Evolutionary conservation across 2,888 invertebrate genomes (phyloP), one percentile per base, ranked within the genome.

Genomic region (Cephus runcator): DNA sequence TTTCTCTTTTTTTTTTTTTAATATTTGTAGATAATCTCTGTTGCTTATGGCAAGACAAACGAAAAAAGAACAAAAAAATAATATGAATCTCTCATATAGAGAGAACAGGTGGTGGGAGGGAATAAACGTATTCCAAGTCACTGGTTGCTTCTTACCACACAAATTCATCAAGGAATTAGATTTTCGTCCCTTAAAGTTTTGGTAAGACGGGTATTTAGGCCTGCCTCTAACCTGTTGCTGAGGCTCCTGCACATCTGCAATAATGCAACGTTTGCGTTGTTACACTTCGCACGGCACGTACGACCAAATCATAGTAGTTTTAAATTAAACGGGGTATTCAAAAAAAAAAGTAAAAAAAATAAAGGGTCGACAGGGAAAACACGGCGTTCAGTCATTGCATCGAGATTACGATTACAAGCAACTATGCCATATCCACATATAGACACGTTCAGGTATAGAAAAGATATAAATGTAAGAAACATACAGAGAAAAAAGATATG

Each of bases 91-190:
- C 35, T 76, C 36, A 76, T 35, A 23, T 12, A 68, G 31, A 68
- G 36, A 40, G 11, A 12, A 23, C 15, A 84, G 80, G 83, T 81
- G 83, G 81, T 85, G 83, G 81, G 83, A 84, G 85, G 79, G 77
- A 81, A 79, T 84, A 86, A 87, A 86, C 82, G 86, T 88, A 87
- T 83, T 86, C 87, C 87, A 89, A 89, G 88, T 89, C 90, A 90
- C 89, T 86, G 88, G 89, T 56, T 90, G 91, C 92, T 92, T 94
- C 97, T 97, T 97, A 97, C 97, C 97, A 95, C 97, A 97, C 95
- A 97, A 94, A 95, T 97, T 97, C 97, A 97, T 97, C 94, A 97
- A 95, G 93, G 97, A 97, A 95, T 96, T 97, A 93, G 97, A 97
- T 94, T 97, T 97, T 95, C 97, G 96, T 90, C 94, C 94, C 94